Evolutionary conservation across 2,113 vertebrate species (phyloP).

Genomic region (Cyprinodon tularosa): DNA sequence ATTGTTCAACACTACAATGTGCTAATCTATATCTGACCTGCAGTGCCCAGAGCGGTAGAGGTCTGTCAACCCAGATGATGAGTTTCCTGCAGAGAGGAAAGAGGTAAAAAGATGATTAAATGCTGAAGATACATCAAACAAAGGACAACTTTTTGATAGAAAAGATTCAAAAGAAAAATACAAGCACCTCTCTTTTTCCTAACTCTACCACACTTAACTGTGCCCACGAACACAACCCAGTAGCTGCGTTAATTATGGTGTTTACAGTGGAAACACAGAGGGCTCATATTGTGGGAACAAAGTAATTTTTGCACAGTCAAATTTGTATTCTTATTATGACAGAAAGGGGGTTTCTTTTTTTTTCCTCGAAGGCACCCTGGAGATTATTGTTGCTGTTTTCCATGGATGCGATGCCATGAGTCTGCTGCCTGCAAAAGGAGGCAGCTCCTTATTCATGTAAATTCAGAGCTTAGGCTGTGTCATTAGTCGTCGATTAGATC

Average conservation of each 20-base stretch:
- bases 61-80: conserved; percentile 87
- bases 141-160: background rate
- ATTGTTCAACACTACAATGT: conserved; percentile 27
- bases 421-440: conserved; percentile 54
- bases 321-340: conserved; percentile 42
- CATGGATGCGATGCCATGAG: conserved; percentile 26
- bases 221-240: conserved; percentile 11
- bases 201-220: conserved; percentile 1
- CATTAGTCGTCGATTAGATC: conserved; percentile 74
- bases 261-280: conserved; percentile 14
- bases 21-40: conserved; percentile 76
- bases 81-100: conserved; percentile 73
- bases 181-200: background rate
- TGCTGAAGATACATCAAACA: conserved; percentile 6
- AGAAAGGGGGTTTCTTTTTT: conserved; percentile 9
- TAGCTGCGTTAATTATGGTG: conserved; percentile 8
- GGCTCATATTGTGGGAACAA: conserved; percentile 31
- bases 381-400: conserved; percentile 49
- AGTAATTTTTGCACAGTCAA: conserved; percentile 43
- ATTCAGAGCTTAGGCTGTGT: conserved; percentile 71
- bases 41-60: conserved; percentile 83
- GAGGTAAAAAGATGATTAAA: conserved; percentile 11
- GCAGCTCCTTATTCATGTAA: conserved; percentile 70
- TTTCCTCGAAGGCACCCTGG: conserved; percentile 31
- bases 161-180: background rate